Conservation (phyloP, 2,888 invertebrate genomes). For the Gryllus longicercus region DNA sequence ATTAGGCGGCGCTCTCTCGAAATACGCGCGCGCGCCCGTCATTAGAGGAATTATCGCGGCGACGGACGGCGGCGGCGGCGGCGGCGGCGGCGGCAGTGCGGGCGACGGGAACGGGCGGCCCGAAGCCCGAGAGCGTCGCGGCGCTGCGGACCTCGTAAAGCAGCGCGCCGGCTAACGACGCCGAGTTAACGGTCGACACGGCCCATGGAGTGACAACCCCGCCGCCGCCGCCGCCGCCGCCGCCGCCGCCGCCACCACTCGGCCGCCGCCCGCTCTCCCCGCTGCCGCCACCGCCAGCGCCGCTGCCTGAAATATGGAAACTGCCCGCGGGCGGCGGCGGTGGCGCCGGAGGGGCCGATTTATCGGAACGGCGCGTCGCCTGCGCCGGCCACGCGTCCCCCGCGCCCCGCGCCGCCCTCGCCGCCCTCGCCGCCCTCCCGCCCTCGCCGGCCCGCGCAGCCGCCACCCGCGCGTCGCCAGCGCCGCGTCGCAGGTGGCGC, state of each 20-base stretch:
- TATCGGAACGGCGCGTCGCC: slow-evolving; percentile 18
- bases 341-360: neutral
- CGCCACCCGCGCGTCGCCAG: neutral
- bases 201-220: slow-evolving; percentile 17
- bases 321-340: neutral
- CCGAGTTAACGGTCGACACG: slow-evolving; percentile 1
- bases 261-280: neutral
- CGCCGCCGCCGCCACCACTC: neutral
- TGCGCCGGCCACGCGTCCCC: neutral
- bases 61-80: neutral
- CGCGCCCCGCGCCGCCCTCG: neutral
- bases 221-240: neutral
- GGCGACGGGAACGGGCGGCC: neutral
- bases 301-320: slow-evolving; percentile 3
- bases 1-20: slow-evolving; percentile 3
- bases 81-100: neutral
- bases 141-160: slow-evolving; percentile 17
- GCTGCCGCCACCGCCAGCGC: neutral
- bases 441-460: neutral
- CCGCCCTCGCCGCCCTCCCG: neutral
- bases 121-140: neutral
- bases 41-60: slow-evolving; percentile 17
- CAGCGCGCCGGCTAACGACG: slow-evolving; percentile 7
- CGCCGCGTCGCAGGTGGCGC: neutral
- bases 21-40: slow-evolving; percentile 11